Evolutionary conservation across 2,113 vertebrate genomes (phyloP).

Genomic region (Pitta sordida): DNA sequence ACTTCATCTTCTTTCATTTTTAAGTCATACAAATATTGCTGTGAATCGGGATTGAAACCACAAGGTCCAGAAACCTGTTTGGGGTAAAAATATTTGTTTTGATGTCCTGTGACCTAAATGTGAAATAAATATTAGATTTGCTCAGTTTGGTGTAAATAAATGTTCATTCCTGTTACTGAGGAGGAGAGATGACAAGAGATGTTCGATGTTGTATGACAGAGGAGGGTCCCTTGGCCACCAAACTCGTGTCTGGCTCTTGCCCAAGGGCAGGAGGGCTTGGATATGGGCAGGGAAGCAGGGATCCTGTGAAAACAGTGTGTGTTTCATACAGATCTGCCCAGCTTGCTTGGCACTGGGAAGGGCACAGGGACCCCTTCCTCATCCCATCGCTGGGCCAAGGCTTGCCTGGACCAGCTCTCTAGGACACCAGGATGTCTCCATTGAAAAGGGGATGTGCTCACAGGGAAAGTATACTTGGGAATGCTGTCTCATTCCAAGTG

Average conservation of each 20-base stretch:
- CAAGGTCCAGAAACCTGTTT: neutral
- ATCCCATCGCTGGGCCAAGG: neutral
- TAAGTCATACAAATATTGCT: neutral
- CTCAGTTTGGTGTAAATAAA: slow-evolving; percentile 37
- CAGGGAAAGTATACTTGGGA: neutral
- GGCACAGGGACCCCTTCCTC: neutral
- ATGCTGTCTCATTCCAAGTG: neutral
- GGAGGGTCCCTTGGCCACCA: neutral
- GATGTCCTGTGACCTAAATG: slow-evolving; percentile 41
- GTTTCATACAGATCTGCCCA: neutral
- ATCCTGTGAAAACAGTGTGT: neutral
- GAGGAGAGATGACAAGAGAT: slow-evolving; percentile 14
- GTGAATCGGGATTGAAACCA: neutral
- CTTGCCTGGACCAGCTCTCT: neutral
- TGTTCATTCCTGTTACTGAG: neutral
- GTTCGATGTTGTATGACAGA: neutral
- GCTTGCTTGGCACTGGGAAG: fast-evolving
- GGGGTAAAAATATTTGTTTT: slow-evolving; percentile 11
- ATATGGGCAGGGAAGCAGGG: neutral
- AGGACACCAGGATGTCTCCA: neutral
- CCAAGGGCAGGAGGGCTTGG: neutral
- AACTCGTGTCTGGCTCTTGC: neutral
- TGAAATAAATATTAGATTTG: slow-evolving; percentile 44
- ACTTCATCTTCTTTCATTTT: neutral
- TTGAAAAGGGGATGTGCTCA: neutral